phyloP scores from a whole-genome alignment of 2,888 invertebrate species.

The Lordiphosa fenestrarum region DNA sequence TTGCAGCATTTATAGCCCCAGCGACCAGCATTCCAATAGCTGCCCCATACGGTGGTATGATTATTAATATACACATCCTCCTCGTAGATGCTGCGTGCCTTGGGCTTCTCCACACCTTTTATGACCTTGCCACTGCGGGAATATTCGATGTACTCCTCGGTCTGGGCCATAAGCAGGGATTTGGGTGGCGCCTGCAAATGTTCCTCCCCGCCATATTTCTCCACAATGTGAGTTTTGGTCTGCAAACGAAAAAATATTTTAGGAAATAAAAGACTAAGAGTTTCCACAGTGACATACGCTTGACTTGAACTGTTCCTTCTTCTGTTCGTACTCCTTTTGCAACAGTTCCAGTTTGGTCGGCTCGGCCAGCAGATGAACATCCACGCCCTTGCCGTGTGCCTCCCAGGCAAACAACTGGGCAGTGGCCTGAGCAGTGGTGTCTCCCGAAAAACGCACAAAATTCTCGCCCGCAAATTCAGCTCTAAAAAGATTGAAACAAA shows the following conservation, averaged over 20 bases:
- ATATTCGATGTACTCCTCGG: conserved; percentile 97
- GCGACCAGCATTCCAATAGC: conserved; percentile 93
- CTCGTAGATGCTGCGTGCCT: conserved; percentile 93
- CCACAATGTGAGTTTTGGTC: conserved; percentile 91
- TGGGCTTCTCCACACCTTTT: conserved; percentile 92
- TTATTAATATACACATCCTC: conserved; percentile 96
- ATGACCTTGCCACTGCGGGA: conserved; percentile 94
- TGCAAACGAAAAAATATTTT: conserved; percentile 73
- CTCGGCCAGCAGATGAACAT: conserved; percentile 97
- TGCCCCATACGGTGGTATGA: conserved; percentile 97
- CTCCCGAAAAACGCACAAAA: conserved; percentile 96
- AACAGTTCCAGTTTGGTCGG: conserved; percentile 97
- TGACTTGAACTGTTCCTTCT: conserved; percentile 94
- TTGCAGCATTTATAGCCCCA: conserved; percentile 99
- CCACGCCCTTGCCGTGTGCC: conserved; percentile 94
- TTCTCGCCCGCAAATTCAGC: conserved; percentile 96
- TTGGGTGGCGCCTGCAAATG: conserved; percentile 93
- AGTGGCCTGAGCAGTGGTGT: conserved; percentile 93
- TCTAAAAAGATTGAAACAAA: conserved; percentile 33
- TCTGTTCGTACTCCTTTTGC: conserved; percentile 92
- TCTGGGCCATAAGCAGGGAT: conserved; percentile 93
- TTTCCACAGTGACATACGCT: conserved; percentile 53
- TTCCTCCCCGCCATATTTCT: conserved; percentile 97
- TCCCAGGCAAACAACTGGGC: conserved; percentile 99
- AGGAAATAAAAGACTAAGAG: not conserved